Evolutionary conservation across 2,113 vertebrate genomes (phyloP).

Genomic region (Herpetotheres cachinnans): DNA sequence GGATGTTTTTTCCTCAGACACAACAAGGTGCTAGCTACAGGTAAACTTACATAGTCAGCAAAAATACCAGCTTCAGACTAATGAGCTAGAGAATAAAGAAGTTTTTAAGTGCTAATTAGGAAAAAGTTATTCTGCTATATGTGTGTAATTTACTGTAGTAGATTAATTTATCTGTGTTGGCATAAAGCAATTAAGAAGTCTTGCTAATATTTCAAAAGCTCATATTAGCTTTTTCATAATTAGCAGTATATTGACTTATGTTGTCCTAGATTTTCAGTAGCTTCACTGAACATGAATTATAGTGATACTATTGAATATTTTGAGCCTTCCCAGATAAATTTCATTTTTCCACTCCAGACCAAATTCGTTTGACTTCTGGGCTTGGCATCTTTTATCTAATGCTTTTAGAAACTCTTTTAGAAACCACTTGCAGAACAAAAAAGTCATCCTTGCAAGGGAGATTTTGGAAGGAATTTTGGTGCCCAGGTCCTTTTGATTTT

Average conservation of each 20-base stretch:
- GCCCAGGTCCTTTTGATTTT: neutral
- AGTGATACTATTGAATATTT: neutral
- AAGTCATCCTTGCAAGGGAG: neutral
- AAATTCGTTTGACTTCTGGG: neutral
- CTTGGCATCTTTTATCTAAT: neutral
- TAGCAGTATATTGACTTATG: neutral
- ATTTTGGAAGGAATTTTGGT: neutral
- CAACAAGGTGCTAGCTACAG: neutral
- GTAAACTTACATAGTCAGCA: constrained; percentile 17
- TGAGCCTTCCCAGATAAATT: neutral
- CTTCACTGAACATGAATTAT: neutral
- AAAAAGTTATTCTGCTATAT: constrained; percentile 15
- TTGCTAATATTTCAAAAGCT: constrained; percentile 10
- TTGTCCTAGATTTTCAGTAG: neutral
- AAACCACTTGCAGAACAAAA: neutral
- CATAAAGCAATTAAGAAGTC: constrained; percentile 1
- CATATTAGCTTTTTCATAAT: neutral
- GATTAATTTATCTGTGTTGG: neutral
- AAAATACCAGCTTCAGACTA: constrained; percentile 12
- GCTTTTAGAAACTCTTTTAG: neutral
- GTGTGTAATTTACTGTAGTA: constrained; percentile 19
- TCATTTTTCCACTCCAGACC: neutral
- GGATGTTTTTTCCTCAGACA: neutral
- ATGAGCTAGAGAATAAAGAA: constrained; percentile 29
- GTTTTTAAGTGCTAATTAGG: constrained; percentile 17